A percentile compares a stretch with the other conserved stretches of the same genome.
phyloP scores from a whole-genome alignment of 92 coral and sea anemone species.

The Umimayanthus kanabou region DNA sequence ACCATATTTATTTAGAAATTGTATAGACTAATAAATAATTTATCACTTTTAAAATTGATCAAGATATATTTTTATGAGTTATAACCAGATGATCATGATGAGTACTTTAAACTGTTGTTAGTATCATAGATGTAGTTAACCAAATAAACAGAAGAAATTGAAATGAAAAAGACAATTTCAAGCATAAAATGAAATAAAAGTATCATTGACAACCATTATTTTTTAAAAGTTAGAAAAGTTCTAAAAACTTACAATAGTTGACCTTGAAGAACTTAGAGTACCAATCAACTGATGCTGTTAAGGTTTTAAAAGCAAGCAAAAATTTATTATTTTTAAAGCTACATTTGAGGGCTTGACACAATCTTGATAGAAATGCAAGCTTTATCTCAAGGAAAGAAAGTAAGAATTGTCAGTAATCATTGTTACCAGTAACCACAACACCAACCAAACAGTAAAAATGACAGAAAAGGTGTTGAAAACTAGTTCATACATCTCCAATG shows the following conservation, averaged over 20 bases:
- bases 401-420: background rate
- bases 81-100: background rate
- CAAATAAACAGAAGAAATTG: background rate
- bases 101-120: background rate
- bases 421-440: background rate
- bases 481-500: too few relatives aligned
- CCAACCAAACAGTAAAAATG: background rate
- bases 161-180: background rate
- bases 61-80: too few relatives aligned
- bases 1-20: too few relatives aligned
- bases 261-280: conserved; percentile 9
- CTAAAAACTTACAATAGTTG: conserved; percentile 13
- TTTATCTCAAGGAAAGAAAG: too few relatives aligned
- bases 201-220: background rate
- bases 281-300: conserved; percentile 22
- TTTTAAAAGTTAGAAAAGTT: conserved; percentile 13
- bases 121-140: background rate
- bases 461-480: too few relatives aligned
- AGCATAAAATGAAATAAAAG: background rate
- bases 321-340: background rate
- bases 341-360: background rate
- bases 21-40: too few relatives aligned
- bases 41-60: too few relatives aligned
- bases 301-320: conserved; percentile 28
- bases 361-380: too few relatives aligned